Percentiles rank a stretch among this genome's conserved stretches.
These are phyloP conservation scores for Ochropleura plecta DNA, from an alignment of 2,888 invertebrate genomes.

Conservation along the genomic window DNA sequence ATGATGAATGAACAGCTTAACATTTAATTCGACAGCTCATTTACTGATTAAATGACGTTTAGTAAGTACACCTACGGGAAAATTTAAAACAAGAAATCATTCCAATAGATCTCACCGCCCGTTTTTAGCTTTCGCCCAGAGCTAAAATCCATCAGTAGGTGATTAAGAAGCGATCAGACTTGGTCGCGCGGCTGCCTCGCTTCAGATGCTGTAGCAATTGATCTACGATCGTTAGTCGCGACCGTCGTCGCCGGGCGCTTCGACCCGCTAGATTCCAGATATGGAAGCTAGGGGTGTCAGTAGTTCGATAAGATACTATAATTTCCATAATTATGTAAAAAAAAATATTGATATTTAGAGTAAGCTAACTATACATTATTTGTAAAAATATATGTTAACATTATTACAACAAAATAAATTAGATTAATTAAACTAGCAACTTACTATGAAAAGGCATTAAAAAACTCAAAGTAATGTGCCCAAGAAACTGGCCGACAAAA, in stretches of 20 bases:
- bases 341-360: too few species aligned
- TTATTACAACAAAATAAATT: too few species aligned
- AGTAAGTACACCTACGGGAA: not conserved
- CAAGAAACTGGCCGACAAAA: too few species aligned
- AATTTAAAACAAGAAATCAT: constrained; percentile 1
- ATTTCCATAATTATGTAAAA: not conserved
- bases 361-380: too few species aligned
- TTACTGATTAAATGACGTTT: not conserved
- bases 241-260: constrained; percentile 43
- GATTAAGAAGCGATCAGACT: constrained; percentile 58
- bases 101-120: not conserved
- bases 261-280: constrained; percentile 52
- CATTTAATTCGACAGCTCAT: not conserved
- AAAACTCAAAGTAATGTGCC: too few species aligned
- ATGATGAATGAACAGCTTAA: not conserved
- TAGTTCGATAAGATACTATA: not conserved
- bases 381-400: too few species aligned
- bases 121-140: not conserved
- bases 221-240: constrained; percentile 63
- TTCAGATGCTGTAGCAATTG: constrained; percentile 55
- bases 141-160: constrained; percentile 45
- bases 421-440: too few species aligned
- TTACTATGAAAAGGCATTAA: too few species aligned
- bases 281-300: constrained; percentile 37
- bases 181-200: constrained; percentile 47